Base-by-base conservation (phyloP, 2,113 vertebrate genomes). In the Microtus montanus region DNA sequence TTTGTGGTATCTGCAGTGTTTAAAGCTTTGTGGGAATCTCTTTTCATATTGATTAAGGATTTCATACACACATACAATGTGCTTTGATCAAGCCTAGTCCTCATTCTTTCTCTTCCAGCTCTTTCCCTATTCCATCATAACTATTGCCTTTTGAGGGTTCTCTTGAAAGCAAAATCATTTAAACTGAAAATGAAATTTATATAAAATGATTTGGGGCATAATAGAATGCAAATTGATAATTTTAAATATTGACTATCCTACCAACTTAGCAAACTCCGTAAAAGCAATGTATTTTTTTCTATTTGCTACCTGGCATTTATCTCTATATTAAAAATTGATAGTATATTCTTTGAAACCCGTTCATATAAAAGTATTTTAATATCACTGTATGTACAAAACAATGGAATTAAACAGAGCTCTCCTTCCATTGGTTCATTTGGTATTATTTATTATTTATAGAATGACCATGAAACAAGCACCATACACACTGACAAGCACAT, bases 161-260 rank as follows among this genome's bases (percentile, higher is more conserved):
- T 92, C 3, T 91, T 64, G 79, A 87, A 94, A 95, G 30, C 90
- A 90, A 96, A 93, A 44, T 7, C 14, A 92, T 78, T 91, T 88
- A 82, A 90, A 41, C 54, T 78, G 63, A 89, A 52, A 77, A 79
- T 82, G 38, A 94, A 95, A 84, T 44, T 88, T 92, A 91, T 79
- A 75, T 24, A 88, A 93, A 66, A 33, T 84, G 7, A 78, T 4
- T 58, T 73, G 7, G 17, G 75, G 20, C 90, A 85, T 33, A 28
- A 38, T 71, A 52, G 10, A 47, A 85, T 63, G 38, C 63, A 92
- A 92, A 63, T 89, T 63, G 44, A 47, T 22, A 71, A 44, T 49
- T 82, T 93, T 54, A 90, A 93, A 70, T 20, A 20, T 22, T 52
- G 49, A 24, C 41, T 91, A 83, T 49, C 66, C 28, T 91, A 89